phyloP scores from a whole-genome alignment of 1,140 invertebrate genomes.

The Aleiodes sp. region DNA sequence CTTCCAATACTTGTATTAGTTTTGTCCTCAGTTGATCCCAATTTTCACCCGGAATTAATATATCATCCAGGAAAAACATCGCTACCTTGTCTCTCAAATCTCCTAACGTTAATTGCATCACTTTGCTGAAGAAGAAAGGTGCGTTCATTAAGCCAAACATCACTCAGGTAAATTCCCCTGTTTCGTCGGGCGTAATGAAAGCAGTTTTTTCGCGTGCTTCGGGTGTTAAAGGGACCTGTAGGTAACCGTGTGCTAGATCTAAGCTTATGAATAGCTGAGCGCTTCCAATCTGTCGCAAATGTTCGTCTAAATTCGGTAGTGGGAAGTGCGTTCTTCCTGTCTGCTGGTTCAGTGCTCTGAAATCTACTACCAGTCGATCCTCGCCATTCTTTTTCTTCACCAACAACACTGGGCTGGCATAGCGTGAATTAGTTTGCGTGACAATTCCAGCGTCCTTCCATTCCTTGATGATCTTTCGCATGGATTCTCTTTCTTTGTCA shows the following conservation, averaged over 20 bases:
- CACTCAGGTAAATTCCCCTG: conserved; percentile 36
- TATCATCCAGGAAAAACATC: conserved; percentile 33
- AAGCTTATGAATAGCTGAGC: conserved; percentile 50
- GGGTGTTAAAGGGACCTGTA: conserved; percentile 21
- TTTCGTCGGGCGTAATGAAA: conserved; percentile 33
- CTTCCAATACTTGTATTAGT: conserved; percentile 44
- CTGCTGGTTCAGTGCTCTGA: conserved; percentile 58
- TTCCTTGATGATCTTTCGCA: no score
- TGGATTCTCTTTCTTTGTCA: no score
- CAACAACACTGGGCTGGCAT: conserved; percentile 60
- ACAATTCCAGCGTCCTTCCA: no score
- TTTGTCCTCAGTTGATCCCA: conserved; percentile 53
- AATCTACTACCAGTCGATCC: conserved; percentile 63
- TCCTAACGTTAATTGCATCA: conserved; percentile 34
- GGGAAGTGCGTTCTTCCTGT: conserved; percentile 64
- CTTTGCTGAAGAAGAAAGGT: conserved; percentile 32
- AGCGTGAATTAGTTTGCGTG: conserved; percentile 57
- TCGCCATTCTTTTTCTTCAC: conserved; percentile 63
- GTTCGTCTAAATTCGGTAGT: conserved; percentile 62
- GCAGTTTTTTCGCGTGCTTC: conserved; percentile 27
- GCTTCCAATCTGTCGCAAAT: conserved; percentile 58
- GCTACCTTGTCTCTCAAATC: conserved; percentile 19
- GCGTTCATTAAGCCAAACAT: conserved; percentile 35
- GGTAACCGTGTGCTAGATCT: conserved; percentile 55
- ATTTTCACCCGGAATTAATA: conserved; percentile 54